A percentile compares a stretch with the other conserved stretches of the same genome.
Evolutionary conservation across 2,113 vertebrate genomes (phyloP).

Genomic region (Poecile atricapillus): DNA sequence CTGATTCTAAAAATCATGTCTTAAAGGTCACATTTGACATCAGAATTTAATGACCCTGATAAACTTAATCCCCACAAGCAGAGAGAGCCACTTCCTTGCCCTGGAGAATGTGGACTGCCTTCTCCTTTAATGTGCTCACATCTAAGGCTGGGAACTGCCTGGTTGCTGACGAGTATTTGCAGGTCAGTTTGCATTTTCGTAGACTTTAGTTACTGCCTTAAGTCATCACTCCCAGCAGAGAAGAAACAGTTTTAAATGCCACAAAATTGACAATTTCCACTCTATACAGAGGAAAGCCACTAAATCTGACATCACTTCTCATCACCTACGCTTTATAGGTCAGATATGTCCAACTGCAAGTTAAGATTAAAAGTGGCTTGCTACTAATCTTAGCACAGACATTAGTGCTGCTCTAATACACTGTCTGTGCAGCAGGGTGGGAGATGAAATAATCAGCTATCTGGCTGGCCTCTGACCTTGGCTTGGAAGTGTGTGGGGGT

Average conservation of each 20-base stretch:
- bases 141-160: neutral
- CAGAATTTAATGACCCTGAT: neutral
- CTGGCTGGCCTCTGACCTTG: conserved; percentile 8
- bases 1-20: neutral
- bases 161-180: neutral
- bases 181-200: neutral
- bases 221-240: neutral
- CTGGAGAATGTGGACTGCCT: neutral
- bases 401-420: conserved; percentile 44
- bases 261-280: conserved; percentile 20
- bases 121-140: neutral
- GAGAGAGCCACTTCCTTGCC: neutral
- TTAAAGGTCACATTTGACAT: neutral
- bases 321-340: conserved; percentile 43
- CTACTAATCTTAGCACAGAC: conserved; percentile 52
- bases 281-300: conserved; percentile 22
- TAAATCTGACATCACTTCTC: conserved; percentile 51
- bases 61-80: neutral
- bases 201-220: neutral
- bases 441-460: conserved; percentile 2
- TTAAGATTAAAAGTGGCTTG: conserved; percentile 55
- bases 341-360: conserved; percentile 19
- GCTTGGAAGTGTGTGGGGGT: neutral
- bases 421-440: neutral
- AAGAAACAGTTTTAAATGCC: conserved; percentile 47